Evolutionary conservation across 1,140 invertebrate genomes (phyloP).

Genomic region (Lepidurus couesii): DNA sequence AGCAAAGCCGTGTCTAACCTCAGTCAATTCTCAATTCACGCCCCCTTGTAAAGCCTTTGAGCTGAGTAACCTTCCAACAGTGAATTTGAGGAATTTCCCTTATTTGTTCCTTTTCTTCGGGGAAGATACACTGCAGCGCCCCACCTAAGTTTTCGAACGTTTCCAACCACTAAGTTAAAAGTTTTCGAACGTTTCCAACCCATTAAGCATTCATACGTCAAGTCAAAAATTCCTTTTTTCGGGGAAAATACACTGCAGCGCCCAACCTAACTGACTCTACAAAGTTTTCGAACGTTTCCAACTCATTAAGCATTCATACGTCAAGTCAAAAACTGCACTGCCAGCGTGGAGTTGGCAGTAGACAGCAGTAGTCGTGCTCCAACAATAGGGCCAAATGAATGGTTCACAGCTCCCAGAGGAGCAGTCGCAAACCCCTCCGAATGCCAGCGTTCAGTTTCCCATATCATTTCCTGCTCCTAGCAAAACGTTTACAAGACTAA

Average conservation of each 20-base stretch:
- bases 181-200: too few relatives aligned
- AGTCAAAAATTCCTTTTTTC: background rate
- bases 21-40: background rate
- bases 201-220: too few relatives aligned
- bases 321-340: background rate
- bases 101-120: background rate
- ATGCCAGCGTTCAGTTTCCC: background rate
- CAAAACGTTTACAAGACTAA: background rate
- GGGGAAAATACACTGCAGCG: too few relatives aligned
- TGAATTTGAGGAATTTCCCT: background rate
- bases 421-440: background rate
- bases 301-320: too few relatives aligned
- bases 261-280: too few relatives aligned
- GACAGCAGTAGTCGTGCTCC: too few relatives aligned
- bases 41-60: background rate
- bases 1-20: background rate
- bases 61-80: background rate
- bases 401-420: background rate
- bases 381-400: background rate
- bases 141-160: too few relatives aligned
- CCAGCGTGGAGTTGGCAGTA: background rate
- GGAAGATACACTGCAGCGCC: background rate
- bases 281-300: too few relatives aligned
- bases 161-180: too few relatives aligned
- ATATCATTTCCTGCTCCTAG: background rate